These are phyloP conservation scores for Phrynocephalus guinanensis DNA, from an alignment of 2,797 vertebrate genomes.

Conservation along the genomic window DNA sequence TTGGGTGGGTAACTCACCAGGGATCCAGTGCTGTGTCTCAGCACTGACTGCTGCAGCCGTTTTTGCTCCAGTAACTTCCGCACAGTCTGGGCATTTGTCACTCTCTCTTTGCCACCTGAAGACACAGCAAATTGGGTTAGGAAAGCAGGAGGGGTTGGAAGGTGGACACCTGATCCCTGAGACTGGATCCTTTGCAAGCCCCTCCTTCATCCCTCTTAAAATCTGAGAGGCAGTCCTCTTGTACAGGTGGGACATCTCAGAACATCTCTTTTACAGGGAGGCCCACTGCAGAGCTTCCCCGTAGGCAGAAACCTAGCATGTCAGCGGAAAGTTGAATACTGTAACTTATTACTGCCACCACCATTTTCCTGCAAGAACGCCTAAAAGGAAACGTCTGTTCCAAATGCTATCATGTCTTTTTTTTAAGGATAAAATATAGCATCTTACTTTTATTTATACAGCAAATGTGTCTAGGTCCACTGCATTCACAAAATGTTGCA, in stretches of 20 bases:
- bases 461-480: not conserved
- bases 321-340: not conserved
- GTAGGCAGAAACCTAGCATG: not conserved
- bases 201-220: not conserved
- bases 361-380: too few relatives aligned
- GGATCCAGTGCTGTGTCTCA: constrained; percentile 49
- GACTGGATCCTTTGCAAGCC: not conserved
- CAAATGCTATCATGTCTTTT: too few relatives aligned
- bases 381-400: not conserved
- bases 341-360: not conserved
- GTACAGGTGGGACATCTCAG: constrained; percentile 35
- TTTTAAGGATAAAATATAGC: not conserved
- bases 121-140: not conserved
- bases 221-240: not conserved
- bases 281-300: not conserved
- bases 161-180: not conserved
- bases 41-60: constrained; percentile 83
- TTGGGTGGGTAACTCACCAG: not conserved
- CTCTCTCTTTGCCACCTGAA: constrained; percentile 64
- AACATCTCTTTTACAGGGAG: constrained; percentile 33
- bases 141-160: not conserved
- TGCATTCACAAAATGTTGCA: not conserved
- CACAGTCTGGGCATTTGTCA: constrained; percentile 87
- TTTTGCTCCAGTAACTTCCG: constrained; percentile 92
- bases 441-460: not conserved